Evolutionary conservation across 2,888 invertebrate species (phyloP).

Genomic region (Sycophila texana): DNA sequence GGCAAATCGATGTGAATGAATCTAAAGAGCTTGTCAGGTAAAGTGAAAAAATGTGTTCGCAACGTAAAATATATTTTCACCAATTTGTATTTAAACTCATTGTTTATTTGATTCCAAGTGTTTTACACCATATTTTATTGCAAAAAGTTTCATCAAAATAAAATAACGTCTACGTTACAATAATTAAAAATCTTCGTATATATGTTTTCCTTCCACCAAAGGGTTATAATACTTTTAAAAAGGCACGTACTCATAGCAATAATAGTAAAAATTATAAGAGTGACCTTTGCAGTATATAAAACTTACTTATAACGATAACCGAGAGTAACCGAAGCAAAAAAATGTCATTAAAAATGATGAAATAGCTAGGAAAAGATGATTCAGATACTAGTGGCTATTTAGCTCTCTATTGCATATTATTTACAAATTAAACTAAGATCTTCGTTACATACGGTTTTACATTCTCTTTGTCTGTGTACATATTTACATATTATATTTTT

Average conservation of each 20-base stretch:
- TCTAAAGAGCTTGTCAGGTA: not conserved
- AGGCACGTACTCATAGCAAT: conserved; percentile 24
- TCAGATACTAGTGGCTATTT: conserved; percentile 4
- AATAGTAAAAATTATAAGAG: conserved; percentile 13
- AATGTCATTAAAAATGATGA: conserved; percentile 14
- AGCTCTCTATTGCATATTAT: not conserved
- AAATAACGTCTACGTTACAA: conserved; percentile 25
- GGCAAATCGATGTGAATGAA: no score
- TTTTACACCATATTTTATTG: conserved; percentile 21
- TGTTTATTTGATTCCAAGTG: not conserved
- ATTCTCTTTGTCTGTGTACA: conserved; percentile 34
- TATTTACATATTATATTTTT: conserved; percentile 14
- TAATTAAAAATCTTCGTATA: conserved; percentile 21
- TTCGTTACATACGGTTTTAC: conserved; percentile 7
- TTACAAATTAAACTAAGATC: conserved; percentile 25
- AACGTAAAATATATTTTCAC: not conserved
- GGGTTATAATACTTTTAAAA: conserved; percentile 46
- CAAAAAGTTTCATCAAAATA: conserved; percentile 13
- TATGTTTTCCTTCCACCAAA: not conserved
- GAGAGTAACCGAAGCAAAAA: conserved; percentile 38
- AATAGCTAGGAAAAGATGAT: not conserved
- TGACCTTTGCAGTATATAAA: conserved; percentile 15
- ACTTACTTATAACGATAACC: conserved; percentile 38
- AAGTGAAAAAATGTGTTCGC: not conserved
- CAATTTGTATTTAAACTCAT: conserved; percentile 31